Base-by-base conservation (phyloP, 2,888 invertebrate genomes). In the Esperia sulphurella region DNA sequence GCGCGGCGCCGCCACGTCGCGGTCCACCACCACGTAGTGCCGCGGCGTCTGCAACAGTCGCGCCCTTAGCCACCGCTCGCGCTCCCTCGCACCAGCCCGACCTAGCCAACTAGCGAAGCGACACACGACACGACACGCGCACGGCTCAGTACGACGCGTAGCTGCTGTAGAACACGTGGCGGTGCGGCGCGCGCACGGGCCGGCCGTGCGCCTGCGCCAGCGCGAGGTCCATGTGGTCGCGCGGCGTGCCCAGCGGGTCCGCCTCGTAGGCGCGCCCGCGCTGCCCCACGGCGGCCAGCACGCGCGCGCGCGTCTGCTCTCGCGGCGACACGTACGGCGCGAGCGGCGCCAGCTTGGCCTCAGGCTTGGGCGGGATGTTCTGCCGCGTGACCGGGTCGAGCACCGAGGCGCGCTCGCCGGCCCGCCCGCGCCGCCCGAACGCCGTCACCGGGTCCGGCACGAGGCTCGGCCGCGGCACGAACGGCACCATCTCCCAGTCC, bases 401-500 rank as follows among this genome's bases (percentile, higher is more conserved):
- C 64, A 91, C 82, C 64, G 83, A 80, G 58, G 60, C 55, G 47
- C 86, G 80, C 62, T 78, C 76, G 58, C 90, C 90, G 61, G 91
- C 89, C 58, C 90, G 79, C 61, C 88, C 72, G 65, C 92, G 92
- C 55, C 92, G 92, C 45, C 96, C 96, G 91, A 94, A 96, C 59
- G 95, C 96, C 61, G 96, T 96, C 79, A 95, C 92, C 58, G 96
- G 96, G 77, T 95, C 95, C 61, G 95, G 93, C 65, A 96, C 94
- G 82, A 95, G 92, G 73, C 95, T 95, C 69, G 96, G 96, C 63
- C 96, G 92, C 64, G 96, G 95, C 71, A 96, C 96, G 87, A 92
- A 94, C 71, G 96, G 96, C 84, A 95, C 94, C 92, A 95, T 95
- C 88, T 96, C 95, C 96, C 96, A 96, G 72, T 96, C 95, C 74